Base-by-base conservation (phyloP, 2,888 invertebrate species). In the Artemia sinica region DNA sequence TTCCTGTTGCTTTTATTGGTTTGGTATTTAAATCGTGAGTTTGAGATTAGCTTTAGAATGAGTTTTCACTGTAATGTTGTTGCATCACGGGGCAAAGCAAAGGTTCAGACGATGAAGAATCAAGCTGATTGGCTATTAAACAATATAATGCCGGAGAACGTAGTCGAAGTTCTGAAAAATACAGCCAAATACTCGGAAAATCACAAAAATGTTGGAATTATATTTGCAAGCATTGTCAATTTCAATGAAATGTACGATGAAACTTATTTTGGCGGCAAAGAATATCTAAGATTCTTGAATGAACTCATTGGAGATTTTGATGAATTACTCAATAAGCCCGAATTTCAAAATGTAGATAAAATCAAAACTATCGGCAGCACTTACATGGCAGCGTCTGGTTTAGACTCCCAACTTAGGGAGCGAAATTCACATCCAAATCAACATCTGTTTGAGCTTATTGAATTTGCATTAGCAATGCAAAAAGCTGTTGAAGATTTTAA, bases 231-330 rank as follows among this genome's bases (percentile, higher is more conserved):
- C 75, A 92, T 97, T 74, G 89, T 93, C 0, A 97, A 97, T 78
- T 97, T 96, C 77, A 92, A 92, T 75, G 95, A 96, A 79, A 88
- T 97, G 84, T 97, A 97, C 77, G 96, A 97, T 77, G 96, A 97
- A 77, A 91, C 91, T 67, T 97, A 91, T 79, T 83, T 91, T 74
- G 93, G 92, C 14, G 96, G 96, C 7, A 88, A 90, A 75, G 96
- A 97, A 79, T 96, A 91, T 77, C 80, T 97, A 72, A 82, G 96
- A 14, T 94, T 97, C 11, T 82, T 97, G 67, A 97, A 97, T 79
- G 96, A 97, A 77, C 80, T 97, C 68, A 92, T 95, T 72, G 92
- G 89, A 0, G 96, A 97, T 78, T 95, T 96, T 75, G 96, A 97
- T 76, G 95, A 95, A 75, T 79, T 96, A 67, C 79, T 97, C 9